Conservation (phyloP, 2,888 invertebrate genomes). For the Platynereis dumerilii region DNA sequence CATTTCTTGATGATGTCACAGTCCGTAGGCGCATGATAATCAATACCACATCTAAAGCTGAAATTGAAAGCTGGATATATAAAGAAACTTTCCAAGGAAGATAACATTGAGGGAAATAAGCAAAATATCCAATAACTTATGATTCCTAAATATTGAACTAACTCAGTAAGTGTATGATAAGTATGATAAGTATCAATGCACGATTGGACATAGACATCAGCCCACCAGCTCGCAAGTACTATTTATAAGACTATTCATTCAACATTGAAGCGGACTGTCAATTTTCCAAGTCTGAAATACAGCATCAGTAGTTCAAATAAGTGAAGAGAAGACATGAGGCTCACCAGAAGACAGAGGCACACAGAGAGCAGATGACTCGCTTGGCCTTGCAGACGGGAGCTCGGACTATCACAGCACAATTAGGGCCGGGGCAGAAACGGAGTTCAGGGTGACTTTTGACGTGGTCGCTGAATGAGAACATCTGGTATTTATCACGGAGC, state of each 20-base stretch:
- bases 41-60: constrained; percentile 88
- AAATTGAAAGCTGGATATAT: constrained; percentile 43
- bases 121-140: neutral
- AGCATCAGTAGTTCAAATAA: too few species aligned
- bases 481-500: constrained; percentile 90
- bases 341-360: constrained; percentile 89
- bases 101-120: neutral
- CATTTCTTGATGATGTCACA: constrained; percentile 94
- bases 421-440: constrained; percentile 79
- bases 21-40: constrained; percentile 98
- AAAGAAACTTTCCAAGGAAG: neutral
- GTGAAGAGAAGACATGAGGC: constrained; percentile 39
- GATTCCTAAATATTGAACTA: neutral
- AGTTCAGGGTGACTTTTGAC: constrained; percentile 72
- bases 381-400: constrained; percentile 84
- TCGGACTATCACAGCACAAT: constrained; percentile 84
- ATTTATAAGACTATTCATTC: too few species aligned
- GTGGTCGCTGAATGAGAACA: constrained; percentile 94
- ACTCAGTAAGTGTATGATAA: neutral
- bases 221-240: too few species aligned
- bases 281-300: too few species aligned
- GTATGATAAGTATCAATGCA: neutral
- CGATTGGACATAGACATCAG: too few species aligned
- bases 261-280: too few species aligned
- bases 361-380: constrained; percentile 85